Evolutionary conservation across 2,888 invertebrate genomes (phyloP), one percentile per base, ranked within the genome.

Genomic region (Erebia aethiops): DNA sequence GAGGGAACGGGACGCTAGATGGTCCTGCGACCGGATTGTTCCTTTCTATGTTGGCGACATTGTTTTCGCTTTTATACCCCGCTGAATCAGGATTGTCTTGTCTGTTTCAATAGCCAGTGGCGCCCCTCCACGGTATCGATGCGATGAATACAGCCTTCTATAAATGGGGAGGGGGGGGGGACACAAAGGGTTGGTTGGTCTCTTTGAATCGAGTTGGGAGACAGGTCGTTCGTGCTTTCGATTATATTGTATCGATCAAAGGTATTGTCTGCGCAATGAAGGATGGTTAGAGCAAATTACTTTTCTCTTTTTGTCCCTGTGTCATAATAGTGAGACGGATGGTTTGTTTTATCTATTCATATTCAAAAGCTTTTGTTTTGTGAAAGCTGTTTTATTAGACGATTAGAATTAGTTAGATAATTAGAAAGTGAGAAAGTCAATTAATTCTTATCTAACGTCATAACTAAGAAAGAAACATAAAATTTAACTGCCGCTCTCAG

Each of bases 11-110:
- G 90, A 91, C 81, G 84, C 85, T 83, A 82, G 83, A 83, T 87
- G 89, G 90, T 92, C 91, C 91, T 92, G 82, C 84, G 88, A 86
- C 88, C 82, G 87, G 92, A 93, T 93, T 94, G 93, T 93, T 92
- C 93, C 93, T 93, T 93, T 93, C 91, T 91, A 89, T 90, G 91
- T 91, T 90, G 88, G 91, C 89, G 89, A 93, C 91, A 94, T 94
- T 94, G 94, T 94, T 92, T 94, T 91, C 90, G 87, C 92, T 91
- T 91, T 93, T 92, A 90, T 93, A 84, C 87, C 83, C 87, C 87
- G 85, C 89, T 93, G 92, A 93, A 92, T 92, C 90, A 90, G 91
- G 88, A 93, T 93, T 93, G 93, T 93, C 92, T 93, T 90, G 92
- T 92, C 91, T 91, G 85, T 90, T 89, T 93, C 86, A 92, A 92